These are phyloP conservation scores for Isichthys henryi DNA, from an alignment of 2,113 vertebrate species.

Conservation along the genomic window DNA sequence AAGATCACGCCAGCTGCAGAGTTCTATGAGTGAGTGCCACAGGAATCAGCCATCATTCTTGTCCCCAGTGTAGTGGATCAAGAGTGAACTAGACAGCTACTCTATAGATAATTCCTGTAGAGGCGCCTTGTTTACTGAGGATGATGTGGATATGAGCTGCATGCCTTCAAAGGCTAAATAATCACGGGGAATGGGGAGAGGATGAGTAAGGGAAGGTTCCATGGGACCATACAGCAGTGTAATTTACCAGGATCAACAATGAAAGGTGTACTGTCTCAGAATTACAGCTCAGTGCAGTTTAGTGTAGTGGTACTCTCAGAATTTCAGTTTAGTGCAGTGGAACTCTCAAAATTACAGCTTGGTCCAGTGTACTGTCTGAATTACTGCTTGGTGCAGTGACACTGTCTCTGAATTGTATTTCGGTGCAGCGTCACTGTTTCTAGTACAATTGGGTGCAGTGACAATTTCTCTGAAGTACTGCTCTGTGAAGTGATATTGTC, in stretches of 20 bases:
- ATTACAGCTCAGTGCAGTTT: not conserved
- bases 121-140: not conserved
- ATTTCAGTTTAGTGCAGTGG: not conserved
- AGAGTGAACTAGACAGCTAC: not conserved
- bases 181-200: not conserved
- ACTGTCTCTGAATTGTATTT: not conserved
- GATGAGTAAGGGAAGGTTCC: not conserved
- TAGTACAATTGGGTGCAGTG: not conserved
- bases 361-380: not conserved
- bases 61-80: not conserved
- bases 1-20: conserved; percentile 93
- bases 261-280: not conserved
- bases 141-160: not conserved
- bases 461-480: not conserved
- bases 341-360: not conserved
- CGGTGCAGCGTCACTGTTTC: not conserved
- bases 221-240: not conserved
- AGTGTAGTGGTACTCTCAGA: not conserved
- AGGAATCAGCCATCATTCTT: not conserved
- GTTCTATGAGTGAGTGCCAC: conserved; percentile 91
- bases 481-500: not conserved
- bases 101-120: not conserved
- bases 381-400: not conserved
- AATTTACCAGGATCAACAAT: not conserved
- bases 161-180: not conserved